Base-by-base conservation (phyloP, 2,888 invertebrate genomes). In the Leucophora obtusa region DNA sequence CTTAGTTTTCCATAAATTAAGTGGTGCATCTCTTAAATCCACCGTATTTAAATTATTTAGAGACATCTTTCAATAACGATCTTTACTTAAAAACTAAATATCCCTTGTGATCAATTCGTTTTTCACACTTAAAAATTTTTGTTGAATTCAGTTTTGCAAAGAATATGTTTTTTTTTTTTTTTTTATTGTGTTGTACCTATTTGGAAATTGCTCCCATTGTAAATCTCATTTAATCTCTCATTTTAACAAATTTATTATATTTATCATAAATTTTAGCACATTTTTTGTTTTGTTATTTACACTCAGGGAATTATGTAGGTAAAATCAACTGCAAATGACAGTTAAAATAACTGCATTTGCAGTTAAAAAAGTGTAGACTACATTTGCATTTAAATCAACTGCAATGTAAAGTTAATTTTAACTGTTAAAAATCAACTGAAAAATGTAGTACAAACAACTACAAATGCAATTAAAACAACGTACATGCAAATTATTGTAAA, bases 1-100 rank as follows among this genome's bases (percentile, higher is more conserved):
- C 71, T 88, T 88, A 43, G 85, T 79, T 78, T 86, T 88, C 87
- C 86, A 86, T 71, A 86, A 62, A 33, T 75, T 84, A 53, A 85
- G 84, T 15, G 87, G 87, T 43, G 84, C 84, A 65, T 84, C 85
- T 72, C 35, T 35, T 63, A 56, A 60, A 33, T 50, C 53, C 14
- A 8, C 66, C 35, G 28, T 38, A 38, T 79, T 81, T 43, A 88
- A 70, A 82, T 85, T 86, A 62, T 85, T 86, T 15, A 88, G 73
- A 63, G 88, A 88, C 88, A 88, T 88, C 70, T 75, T 84, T 21
- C 66, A 62, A 2, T 59, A 7, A 51, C 60, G 54, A 77, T 53
- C 18, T 60, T 14, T 11, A 53, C 10, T 62, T 38, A 11, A 43
- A 65, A 83, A 82, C 79, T 78, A 51, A 69, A 51, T 28, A 58